Base-by-base conservation (phyloP, 1,140 invertebrate genomes). In the Gryllus bimaculatus region DNA sequence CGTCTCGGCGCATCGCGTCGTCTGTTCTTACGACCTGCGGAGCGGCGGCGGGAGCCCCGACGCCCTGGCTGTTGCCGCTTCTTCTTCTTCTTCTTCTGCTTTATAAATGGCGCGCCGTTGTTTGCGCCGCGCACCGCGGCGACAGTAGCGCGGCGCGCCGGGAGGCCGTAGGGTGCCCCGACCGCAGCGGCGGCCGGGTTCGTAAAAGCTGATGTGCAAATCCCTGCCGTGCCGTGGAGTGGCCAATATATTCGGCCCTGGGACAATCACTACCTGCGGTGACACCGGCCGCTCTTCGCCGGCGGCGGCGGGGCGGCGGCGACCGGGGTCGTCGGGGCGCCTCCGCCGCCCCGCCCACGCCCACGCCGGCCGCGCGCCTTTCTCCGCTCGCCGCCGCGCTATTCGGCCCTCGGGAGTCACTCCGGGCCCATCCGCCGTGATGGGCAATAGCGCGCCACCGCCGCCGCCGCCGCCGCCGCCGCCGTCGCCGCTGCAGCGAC, bases 341-440 rank as follows among this genome's bases (percentile, higher is more conserved):
- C 54, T 7, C 54, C 54, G 10, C 18, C 18, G 54, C 39, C 47
- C 76, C 76, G 4, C 8, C 76, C 76, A 0, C 26, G 26, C 8
- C 20, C 76, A 6, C 39, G 0, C 76, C 76, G 26, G 12, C 48
- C 76, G 47, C 76, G 39, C n/a, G 8, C 75, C 10, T n/a, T 47
- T 10, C 47, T 39, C 75, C 75, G 13, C 75, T n/a, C 21, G 21
- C 75, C 10, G n/a, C 10, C 75, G 47, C 47, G 21, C 75, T 26
- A 75, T 39, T 47, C 75, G 54, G 54, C 54, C 54, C 54, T 66
- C 54, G 54, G 54, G 54, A 66, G 54, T 66, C 54, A 66, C 54
- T 66, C 54, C 54, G 54, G 54, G 18, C 54, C 54, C 54, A 66
- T 66, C 54, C 18, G 54, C 54, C 54, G 10, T 66, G 54, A 66